Percentiles rank a stretch among this genome's conserved stretches.
Evolutionary conservation across 2,797 vertebrate species (phyloP).

Genomic region (Tinamus major): DNA sequence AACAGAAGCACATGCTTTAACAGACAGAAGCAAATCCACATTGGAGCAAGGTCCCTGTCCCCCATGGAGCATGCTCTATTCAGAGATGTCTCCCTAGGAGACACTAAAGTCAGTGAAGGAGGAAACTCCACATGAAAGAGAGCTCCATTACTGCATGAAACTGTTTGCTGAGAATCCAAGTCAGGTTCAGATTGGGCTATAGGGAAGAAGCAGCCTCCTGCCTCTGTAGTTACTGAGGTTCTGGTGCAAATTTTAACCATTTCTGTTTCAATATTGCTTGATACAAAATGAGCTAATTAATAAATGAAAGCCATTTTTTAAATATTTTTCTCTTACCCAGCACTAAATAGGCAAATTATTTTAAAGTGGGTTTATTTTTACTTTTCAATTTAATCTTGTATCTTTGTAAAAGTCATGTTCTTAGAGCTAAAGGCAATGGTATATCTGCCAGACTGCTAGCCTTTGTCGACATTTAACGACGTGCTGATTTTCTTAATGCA

Average conservation of each 20-base stretch:
- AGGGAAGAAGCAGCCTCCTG: background rate
- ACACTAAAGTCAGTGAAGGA: background rate
- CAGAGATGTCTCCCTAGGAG: background rate
- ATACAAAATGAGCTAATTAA: background rate
- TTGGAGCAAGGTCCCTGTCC: background rate
- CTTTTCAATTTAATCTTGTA: conserved; percentile 46
- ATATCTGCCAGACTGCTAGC: background rate
- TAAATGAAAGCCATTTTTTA: background rate
- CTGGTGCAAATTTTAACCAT: background rate
- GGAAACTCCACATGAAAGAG: background rate
- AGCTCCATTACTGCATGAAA: background rate
- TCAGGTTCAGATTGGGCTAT: background rate
- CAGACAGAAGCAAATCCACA: background rate
- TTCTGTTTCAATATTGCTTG: background rate
- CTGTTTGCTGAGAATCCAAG: background rate
- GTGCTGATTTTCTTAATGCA: background rate
- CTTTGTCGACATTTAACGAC: background rate
- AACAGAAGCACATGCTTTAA: background rate
- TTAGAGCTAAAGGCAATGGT: background rate
- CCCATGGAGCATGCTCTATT: background rate
- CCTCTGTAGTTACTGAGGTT: conserved; percentile 25
- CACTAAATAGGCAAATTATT: background rate
- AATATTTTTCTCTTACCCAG: background rate
- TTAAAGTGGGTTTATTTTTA: conserved; percentile 33
- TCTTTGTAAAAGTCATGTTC: background rate